Base-by-base conservation (phyloP, 35 echinoderm and acorn worm species). In the Ophioderma brevispina region DNA sequence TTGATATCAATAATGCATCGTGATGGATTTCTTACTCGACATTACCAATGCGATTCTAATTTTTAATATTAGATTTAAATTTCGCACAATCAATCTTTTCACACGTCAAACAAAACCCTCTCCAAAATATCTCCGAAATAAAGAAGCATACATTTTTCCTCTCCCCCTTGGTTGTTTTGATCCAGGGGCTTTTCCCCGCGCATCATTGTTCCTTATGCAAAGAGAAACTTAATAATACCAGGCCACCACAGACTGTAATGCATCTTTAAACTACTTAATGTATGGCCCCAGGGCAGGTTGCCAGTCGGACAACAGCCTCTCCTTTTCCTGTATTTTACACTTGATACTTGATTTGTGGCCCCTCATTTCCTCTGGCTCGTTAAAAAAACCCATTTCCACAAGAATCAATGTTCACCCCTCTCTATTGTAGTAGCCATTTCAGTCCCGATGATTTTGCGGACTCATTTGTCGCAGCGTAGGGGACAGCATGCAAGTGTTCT, bases 241-340 rank as follows among this genome's bases (percentile, higher is more conserved):
- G 23, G 59, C 59, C 23, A 25, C 59, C 15, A 70, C 17, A 70
- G 59, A 70, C 28, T 18, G 59, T 70, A 70, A 70, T 70, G 59
- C 59, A 70, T 70, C 59, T 70, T 70, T 70, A 70, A 70, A 70
- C 59, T 70, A 70, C 59, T 70, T 70, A 70, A 70, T 70, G 59
- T 70, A 70, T 70, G 6, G 59, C 59, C 59, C 23, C 6, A 6
- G 23, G 59, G 59, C 28, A 46, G 59, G 59, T 70, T 70, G 23
- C 59, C 23, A 30, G 15, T 30, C 59, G 15, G 59, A 25, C 59
- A 13, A 25, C 59, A 70, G 23, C 10, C n/a, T 70, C 59, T 15
- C 28, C 28, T 70, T 70, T 30, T 70, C 15, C 59, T 70, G 59
- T 70, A 6, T 1, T 30, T 70, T 25, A 25, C 59, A 70, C 28